phyloP scores from a whole-genome alignment of 2,113 vertebrate species.

The Oxygymnocypris stewartii region DNA sequence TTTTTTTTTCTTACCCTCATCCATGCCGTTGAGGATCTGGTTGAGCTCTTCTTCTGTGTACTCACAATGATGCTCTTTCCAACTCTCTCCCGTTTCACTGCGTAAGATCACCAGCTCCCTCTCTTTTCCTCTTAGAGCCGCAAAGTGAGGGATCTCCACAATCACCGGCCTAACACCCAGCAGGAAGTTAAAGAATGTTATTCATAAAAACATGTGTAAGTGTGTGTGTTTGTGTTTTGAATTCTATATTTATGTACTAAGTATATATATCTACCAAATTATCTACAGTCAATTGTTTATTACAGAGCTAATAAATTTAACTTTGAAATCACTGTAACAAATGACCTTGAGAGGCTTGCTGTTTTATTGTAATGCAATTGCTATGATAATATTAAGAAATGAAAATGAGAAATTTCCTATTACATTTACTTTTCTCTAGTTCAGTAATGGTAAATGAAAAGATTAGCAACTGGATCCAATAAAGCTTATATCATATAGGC shows the following conservation, averaged over 20 bases:
- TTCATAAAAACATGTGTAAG: not conserved
- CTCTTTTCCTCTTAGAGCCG: constrained; percentile 91
- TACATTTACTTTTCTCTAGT: not conserved
- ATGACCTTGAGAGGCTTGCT: not conserved
- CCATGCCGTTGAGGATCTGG: constrained; percentile 95
- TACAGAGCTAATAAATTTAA: not conserved
- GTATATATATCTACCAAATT: not conserved
- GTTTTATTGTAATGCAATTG: not conserved
- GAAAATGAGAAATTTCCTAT: not conserved
- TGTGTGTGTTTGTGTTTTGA: not conserved
- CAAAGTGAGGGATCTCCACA: constrained; percentile 98
- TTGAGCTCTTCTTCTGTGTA: constrained; percentile 93
- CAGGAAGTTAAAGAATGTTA: not conserved
- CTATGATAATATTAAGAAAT: not conserved
- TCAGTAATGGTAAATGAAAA: not conserved
- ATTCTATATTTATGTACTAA: not conserved
- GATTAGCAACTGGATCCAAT: not conserved
- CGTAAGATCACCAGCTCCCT: constrained; percentile 94
- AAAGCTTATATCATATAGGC: not conserved
- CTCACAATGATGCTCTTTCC: constrained; percentile 98
- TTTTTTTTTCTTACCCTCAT: constrained; percentile 83
- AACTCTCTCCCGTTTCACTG: constrained; percentile 94
- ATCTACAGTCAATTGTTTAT: not conserved
- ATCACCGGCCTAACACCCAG: constrained; percentile 86
- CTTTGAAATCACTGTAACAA: not conserved